These are phyloP conservation scores for Diplazon laetatorius DNA, from an alignment of 2,888 invertebrate genomes.

Conservation along the genomic window DNA sequence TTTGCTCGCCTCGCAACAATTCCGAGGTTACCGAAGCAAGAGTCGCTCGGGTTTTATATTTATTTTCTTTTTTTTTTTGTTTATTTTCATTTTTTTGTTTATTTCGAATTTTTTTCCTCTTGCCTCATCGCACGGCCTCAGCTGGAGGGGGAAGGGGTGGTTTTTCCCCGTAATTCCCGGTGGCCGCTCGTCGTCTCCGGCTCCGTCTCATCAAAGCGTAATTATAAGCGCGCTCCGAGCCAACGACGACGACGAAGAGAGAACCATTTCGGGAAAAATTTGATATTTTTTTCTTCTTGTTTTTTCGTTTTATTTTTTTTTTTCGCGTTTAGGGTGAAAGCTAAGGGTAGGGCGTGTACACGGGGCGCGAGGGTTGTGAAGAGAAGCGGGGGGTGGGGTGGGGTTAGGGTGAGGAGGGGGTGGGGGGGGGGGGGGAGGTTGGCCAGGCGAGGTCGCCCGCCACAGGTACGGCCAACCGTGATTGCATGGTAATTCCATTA, in stretches of 20 bases:
- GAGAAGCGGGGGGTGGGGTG: slow-evolving; percentile 11
- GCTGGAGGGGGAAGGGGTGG: slow-evolving; percentile 35
- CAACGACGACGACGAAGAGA: slow-evolving; percentile 48
- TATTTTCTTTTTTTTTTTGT: too few relatives aligned
- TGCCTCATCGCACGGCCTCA: slow-evolving; percentile 41
- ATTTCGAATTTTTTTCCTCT: slow-evolving; percentile 16
- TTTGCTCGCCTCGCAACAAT: slow-evolving; percentile 50
- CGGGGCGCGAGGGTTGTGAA: slow-evolving; percentile 26
- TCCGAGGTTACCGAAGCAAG: slow-evolving; percentile 50
- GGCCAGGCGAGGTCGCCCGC: slow-evolving; percentile 38
- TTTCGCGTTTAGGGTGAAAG: slow-evolving; percentile 53
- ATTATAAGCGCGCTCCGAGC: slow-evolving; percentile 52
- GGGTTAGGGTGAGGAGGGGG: slow-evolving; percentile 20
- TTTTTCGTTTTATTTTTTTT: too few relatives aligned
- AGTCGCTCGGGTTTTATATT: slow-evolving; percentile 21
- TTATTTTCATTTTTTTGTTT: slow-evolving; percentile 16
- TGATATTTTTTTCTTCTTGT: too few relatives aligned
- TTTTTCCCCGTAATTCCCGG: slow-evolving; percentile 16
- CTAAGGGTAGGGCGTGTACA: slow-evolving; percentile 16
- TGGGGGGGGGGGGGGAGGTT: slow-evolving; percentile 17
- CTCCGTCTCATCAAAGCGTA: slow-evolving; percentile 64
- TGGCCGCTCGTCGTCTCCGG: slow-evolving; percentile 34
- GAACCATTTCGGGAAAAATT: slow-evolving; percentile 57
- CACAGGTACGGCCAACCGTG: slow-evolving; percentile 68
- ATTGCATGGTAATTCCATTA: slow-evolving; percentile 79